Evolutionary conservation across 2,797 vertebrate species (phyloP).

Genomic region (Microchirus variegatus): DNA sequence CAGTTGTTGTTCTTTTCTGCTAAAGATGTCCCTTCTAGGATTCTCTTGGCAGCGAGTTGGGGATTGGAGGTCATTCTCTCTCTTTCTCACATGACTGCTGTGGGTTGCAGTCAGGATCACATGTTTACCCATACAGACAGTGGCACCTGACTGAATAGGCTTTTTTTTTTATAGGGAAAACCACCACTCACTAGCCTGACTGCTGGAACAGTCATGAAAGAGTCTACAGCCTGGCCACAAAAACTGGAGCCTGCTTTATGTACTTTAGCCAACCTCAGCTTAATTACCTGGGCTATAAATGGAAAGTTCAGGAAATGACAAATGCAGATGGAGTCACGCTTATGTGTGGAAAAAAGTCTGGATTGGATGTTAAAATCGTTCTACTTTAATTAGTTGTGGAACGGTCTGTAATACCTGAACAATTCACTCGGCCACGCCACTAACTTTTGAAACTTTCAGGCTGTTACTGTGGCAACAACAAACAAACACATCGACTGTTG

Average conservation of each 20-base stretch:
- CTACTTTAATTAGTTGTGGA: conserved; percentile 13
- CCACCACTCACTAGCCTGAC: conserved; percentile 33
- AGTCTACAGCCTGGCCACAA: conserved; percentile 48
- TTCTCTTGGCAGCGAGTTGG: conserved; percentile 17
- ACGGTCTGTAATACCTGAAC: conserved; percentile 9
- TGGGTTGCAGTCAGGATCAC: conserved; percentile 48
- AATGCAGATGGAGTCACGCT: conserved; percentile 31
- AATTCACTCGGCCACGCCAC: not conserved
- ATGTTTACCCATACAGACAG: conserved; percentile 52
- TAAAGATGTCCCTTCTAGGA: conserved; percentile 48
- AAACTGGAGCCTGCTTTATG: conserved; percentile 20
- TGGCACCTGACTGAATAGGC: conserved; percentile 57
- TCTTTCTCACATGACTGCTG: conserved; percentile 56
- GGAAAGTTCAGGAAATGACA: conserved; percentile 51
- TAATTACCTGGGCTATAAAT: conserved; percentile 59
- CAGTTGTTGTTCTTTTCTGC: conserved; percentile 28
- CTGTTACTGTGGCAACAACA: not conserved
- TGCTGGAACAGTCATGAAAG: conserved; percentile 61
- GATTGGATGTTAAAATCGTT: conserved; percentile 8
- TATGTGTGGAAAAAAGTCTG: conserved; percentile 6
- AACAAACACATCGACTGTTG: conserved; percentile 2
- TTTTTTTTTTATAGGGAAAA: conserved; percentile 29
- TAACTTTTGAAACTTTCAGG: not conserved
- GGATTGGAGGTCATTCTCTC: conserved; percentile 19
- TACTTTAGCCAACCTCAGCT: conserved; percentile 37